Conservation (phyloP, 2,113 vertebrate genomes). For the Gymnorhina tibicen region DNA sequence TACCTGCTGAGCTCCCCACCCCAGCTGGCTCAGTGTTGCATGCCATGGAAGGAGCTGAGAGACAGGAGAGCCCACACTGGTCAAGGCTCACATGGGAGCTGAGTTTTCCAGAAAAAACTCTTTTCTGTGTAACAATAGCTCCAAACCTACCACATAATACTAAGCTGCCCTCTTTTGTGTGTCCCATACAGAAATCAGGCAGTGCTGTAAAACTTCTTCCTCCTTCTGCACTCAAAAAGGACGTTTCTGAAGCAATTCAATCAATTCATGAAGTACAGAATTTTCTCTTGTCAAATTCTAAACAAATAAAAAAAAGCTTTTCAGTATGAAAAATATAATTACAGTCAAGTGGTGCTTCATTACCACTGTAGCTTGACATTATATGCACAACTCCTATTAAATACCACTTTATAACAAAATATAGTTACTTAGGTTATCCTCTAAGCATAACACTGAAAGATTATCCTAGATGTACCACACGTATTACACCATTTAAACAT, state of each 20-base stretch:
- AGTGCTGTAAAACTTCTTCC: not conserved
- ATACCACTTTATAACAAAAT: not conserved
- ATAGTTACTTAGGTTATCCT: not conserved
- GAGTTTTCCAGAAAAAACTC: not conserved
- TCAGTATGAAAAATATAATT: not conserved
- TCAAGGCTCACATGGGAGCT: not conserved
- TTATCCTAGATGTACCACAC: not conserved
- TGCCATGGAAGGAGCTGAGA: not conserved
- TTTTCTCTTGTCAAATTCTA: not conserved
- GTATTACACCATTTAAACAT: not conserved
- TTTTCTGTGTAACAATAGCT: not conserved
- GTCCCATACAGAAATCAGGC: not conserved
- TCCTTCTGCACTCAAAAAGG: not conserved
- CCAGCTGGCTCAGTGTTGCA: not conserved
- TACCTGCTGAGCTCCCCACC: not conserved
- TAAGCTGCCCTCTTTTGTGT: not conserved
- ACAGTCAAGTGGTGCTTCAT: not conserved
- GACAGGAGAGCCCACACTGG: not conserved
- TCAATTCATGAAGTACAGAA: not conserved
- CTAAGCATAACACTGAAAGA: not conserved
- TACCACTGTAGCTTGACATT: not conserved
- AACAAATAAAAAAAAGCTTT: not conserved
- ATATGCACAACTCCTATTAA: not conserved
- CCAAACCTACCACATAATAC: not conserved
- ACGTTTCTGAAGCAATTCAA: not conserved